phyloP scores from a whole-genome alignment of 2,113 vertebrate genomes.

The Protobothrops mucrosquamatus region DNA sequence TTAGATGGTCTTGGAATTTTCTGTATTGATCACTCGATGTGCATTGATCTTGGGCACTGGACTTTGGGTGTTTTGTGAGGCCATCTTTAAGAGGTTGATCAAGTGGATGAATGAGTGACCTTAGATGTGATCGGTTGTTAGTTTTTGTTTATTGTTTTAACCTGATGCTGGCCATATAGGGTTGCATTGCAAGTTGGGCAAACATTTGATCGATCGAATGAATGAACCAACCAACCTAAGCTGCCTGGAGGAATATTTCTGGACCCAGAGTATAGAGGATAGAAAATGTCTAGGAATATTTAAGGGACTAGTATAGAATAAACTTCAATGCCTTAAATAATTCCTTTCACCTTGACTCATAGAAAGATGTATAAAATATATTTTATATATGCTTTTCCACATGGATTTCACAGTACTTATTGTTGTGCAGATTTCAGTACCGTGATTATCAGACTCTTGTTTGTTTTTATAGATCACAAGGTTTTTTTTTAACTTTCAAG shows the following conservation, averaged over 20 bases:
- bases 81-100: not conserved
- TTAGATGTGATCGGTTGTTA: not conserved
- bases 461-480: not conserved
- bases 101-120: not conserved
- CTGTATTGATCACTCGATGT: not conserved
- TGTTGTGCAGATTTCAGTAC: not conserved
- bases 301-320: not conserved
- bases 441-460: not conserved
- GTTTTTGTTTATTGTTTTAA: not conserved
- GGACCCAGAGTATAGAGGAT: not conserved
- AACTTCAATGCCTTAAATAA: not conserved
- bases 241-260: not conserved
- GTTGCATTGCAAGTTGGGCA: not conserved
- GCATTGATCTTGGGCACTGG: not conserved
- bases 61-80: not conserved
- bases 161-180: not conserved
- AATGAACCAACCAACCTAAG: not conserved
- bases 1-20: not conserved
- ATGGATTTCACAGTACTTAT: not conserved
- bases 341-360: not conserved
- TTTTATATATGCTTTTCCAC: not conserved
- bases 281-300: not conserved
- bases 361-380: not conserved
- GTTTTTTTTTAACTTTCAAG: not conserved
- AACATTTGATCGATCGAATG: not conserved